Percentiles rank a stretch among this genome's conserved stretches.
Evolutionary conservation across 2,113 vertebrate genomes (phyloP).

Genomic region (Tetrax tetrax): DNA sequence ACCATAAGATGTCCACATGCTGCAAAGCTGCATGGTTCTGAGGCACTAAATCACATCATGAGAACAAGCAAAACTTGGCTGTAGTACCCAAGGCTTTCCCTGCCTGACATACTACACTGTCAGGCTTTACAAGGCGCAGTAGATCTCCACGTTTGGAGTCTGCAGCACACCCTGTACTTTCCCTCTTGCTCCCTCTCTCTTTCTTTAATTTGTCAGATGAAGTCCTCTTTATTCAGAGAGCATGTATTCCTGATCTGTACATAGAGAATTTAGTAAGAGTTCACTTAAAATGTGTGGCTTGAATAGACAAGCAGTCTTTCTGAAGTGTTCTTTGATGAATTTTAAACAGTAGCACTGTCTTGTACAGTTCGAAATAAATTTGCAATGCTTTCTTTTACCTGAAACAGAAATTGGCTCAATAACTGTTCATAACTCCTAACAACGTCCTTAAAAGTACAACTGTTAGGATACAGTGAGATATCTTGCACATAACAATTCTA

Average conservation of each 20-base stretch:
- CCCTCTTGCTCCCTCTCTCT: neutral
- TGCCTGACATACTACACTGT: slow-evolving; percentile 16
- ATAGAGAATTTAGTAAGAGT: slow-evolving; percentile 29
- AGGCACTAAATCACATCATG: neutral
- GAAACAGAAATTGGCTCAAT: slow-evolving; percentile 34
- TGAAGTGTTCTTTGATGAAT: slow-evolving; percentile 46
- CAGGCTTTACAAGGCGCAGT: slow-evolving; percentile 18
- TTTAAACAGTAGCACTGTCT: slow-evolving; percentile 30
- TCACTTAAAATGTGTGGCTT: slow-evolving; percentile 46
- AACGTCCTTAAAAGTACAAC: neutral
- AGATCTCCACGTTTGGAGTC: slow-evolving; percentile 2
- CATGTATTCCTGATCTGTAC: slow-evolving; percentile 37
- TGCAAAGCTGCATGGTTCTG: neutral
- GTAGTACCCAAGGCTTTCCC: neutral
- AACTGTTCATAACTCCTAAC: neutral
- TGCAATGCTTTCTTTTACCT: slow-evolving; percentile 42
- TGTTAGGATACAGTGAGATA: neutral
- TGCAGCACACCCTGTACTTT: neutral
- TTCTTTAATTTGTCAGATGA: slow-evolving; percentile 36
- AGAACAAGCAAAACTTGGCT: slow-evolving; percentile 39
- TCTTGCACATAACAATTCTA: neutral
- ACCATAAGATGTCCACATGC: slow-evolving; percentile 23
- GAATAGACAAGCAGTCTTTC: slow-evolving; percentile 60
- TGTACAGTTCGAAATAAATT: slow-evolving; percentile 46
- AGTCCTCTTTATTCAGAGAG: slow-evolving; percentile 33